A percentile compares a stretch with the other conserved stretches of the same genome.
Conservation (phyloP, 2,888 invertebrate species). For the Volucella bombylans region DNA sequence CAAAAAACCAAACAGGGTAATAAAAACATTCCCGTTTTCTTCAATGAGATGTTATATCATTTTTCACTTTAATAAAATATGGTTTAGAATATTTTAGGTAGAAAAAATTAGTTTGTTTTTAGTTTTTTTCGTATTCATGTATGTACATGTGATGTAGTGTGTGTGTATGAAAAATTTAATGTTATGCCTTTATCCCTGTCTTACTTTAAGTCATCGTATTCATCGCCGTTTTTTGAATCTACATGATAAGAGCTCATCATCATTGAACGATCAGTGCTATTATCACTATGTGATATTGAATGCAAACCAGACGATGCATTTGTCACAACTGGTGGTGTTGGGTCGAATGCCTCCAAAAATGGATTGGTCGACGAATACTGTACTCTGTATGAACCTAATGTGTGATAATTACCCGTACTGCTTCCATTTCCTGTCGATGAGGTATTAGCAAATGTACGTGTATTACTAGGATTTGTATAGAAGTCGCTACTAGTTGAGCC, state of each 20-base stretch:
- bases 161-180: constrained; percentile 5
- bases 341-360: constrained; percentile 82
- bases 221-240: constrained; percentile 81
- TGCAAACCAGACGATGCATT: constrained; percentile 47
- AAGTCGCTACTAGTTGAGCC: constrained; percentile 81
- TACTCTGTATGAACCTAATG: constrained; percentile 82
- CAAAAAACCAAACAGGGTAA: no score
- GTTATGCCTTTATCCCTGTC: constrained; percentile 57
- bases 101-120: constrained; percentile 35
- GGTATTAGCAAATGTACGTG: constrained; percentile 64
- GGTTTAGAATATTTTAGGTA: constrained; percentile 65
- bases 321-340: constrained; percentile 74
- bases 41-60: no score
- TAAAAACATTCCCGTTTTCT: no score
- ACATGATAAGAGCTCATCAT: constrained; percentile 80
- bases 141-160: constrained; percentile 3
- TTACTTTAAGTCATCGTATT: constrained; percentile 82
- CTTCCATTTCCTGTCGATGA: constrained; percentile 73
- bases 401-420: constrained; percentile 81
- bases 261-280: constrained; percentile 74
- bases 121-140: constrained; percentile 10
- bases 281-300: constrained; percentile 29
- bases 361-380: constrained; percentile 83
- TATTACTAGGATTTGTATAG: constrained; percentile 77
- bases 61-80: constrained; percentile 43